Evolutionary conservation across 2,888 invertebrate species (phyloP).

Genomic region (Melitaea athalia): DNA sequence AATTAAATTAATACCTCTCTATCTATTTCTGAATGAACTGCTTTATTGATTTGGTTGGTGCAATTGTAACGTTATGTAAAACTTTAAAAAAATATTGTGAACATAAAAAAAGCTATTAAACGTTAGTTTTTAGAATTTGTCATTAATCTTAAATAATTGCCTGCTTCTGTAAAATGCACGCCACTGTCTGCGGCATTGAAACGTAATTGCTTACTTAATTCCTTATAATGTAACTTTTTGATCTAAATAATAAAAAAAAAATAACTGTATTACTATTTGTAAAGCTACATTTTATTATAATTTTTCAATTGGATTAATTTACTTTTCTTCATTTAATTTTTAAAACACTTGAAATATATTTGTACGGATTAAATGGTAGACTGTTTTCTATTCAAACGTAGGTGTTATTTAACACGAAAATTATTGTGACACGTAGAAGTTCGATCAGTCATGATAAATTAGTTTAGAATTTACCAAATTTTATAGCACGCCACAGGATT

Average conservation of each 20-base stretch:
- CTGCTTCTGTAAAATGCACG: background rate
- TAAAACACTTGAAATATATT: conserved; percentile 19
- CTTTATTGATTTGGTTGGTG: background rate
- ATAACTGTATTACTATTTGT: background rate
- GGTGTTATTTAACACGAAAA: conserved; percentile 48
- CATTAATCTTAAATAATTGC: background rate
- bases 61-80: too few species aligned
- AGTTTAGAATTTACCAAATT: conserved; percentile 52
- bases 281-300: conserved; percentile 3
- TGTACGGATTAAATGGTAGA: conserved; percentile 59
- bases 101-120: too few species aligned
- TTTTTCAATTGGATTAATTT: background rate
- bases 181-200: conserved; percentile 3
- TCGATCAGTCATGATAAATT: conserved; percentile 23
- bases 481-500: conserved; percentile 66
- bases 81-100: too few species aligned
- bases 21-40: background rate
- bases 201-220: conserved; percentile 4
- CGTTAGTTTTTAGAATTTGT: background rate
- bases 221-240: conserved; percentile 1
- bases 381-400: conserved; percentile 53
- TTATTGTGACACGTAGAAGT: conserved; percentile 51
- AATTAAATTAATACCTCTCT: too few species aligned
- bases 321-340: conserved; percentile 7
- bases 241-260: background rate